Percentiles rank a stretch among this genome's conserved stretches.
Evolutionary conservation across 2,888 invertebrate species (phyloP).

Genomic region (Limnephilus lunatus): DNA sequence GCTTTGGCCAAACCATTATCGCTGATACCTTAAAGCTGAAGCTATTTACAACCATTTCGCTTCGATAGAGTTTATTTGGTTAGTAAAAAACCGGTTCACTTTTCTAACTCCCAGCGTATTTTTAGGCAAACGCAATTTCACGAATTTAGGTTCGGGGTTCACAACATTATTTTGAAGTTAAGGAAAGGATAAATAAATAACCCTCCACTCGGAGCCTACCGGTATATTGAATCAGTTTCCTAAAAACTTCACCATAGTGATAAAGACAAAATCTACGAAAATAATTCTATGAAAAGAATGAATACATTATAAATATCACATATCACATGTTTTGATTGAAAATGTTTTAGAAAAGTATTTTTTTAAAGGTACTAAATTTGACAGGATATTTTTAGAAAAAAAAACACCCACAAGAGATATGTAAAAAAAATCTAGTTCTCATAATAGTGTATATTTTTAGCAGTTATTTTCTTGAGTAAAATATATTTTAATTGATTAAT

Average conservation of each 20-base stretch:
- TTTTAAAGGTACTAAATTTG: too few relatives aligned
- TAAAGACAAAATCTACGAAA: not conserved
- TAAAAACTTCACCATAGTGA: not conserved
- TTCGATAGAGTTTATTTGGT: not conserved
- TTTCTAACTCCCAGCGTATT: not conserved
- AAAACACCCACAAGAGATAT: too few relatives aligned
- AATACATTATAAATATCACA: not conserved
- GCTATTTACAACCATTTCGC: not conserved
- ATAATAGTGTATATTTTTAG: too few relatives aligned
- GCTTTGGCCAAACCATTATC: too few relatives aligned
- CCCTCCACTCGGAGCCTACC: not conserved
- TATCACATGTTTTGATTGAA: not conserved
- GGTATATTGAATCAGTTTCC: not conserved
- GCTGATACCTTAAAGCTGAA: too few relatives aligned
- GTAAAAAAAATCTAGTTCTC: too few relatives aligned
- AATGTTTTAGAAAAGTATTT: not conserved
- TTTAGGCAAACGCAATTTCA: too few relatives aligned
- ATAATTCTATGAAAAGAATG: not conserved
- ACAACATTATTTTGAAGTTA: not conserved
- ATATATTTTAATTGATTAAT: too few relatives aligned
- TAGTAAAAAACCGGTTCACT: not conserved
- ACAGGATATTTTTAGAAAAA: too few relatives aligned
- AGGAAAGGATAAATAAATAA: not conserved
- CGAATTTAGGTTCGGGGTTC: not conserved
- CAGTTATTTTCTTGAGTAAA: too few relatives aligned